Percentiles rank a stretch among this genome's conserved stretches.
Conservation (phyloP, 2,113 vertebrate genomes). For the Pituophis catenifer region DNA sequence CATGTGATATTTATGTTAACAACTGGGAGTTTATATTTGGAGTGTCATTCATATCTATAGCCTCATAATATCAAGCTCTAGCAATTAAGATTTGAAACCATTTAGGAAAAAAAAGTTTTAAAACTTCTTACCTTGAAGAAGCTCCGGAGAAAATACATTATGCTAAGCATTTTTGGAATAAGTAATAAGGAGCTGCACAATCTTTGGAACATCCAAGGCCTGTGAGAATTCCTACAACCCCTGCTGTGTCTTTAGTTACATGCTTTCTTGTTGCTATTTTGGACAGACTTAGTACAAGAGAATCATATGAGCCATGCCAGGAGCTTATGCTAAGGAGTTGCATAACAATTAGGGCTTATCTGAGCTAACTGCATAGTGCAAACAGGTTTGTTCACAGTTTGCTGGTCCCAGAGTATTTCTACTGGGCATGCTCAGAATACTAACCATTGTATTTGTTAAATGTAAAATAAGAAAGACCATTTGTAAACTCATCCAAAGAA, state of each 20-base stretch:
- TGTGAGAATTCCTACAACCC: slow-evolving; percentile 63
- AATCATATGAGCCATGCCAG: slow-evolving; percentile 71
- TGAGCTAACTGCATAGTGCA: slow-evolving; percentile 67
- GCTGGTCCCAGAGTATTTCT: slow-evolving; percentile 62
- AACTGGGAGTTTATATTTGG: slow-evolving; percentile 15
- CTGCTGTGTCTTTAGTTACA: slow-evolving; percentile 71
- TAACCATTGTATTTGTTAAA: slow-evolving; percentile 69
- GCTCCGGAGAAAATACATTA: slow-evolving; percentile 81
- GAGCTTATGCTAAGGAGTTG: slow-evolving; percentile 79
- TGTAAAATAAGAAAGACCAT: slow-evolving; percentile 57
- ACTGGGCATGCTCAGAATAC: slow-evolving; percentile 74
- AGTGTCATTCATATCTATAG: background rate
- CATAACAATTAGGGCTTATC: slow-evolving; percentile 79
- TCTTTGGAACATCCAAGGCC: slow-evolving; percentile 56
- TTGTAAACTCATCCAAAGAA: slow-evolving; percentile 64
- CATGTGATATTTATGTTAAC: slow-evolving; percentile 20
- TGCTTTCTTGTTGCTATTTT: slow-evolving; percentile 81
- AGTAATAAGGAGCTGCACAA: slow-evolving; percentile 52
- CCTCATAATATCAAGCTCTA: slow-evolving; percentile 32
- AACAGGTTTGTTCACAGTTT: slow-evolving; percentile 78
- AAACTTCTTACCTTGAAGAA: slow-evolving; percentile 83
- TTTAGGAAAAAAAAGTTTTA: slow-evolving; percentile 52
- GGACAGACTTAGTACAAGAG: slow-evolving; percentile 73
- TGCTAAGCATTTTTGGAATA: slow-evolving; percentile 76
- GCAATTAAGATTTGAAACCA: slow-evolving; percentile 31